Evolutionary conservation across 1,140 invertebrate genomes (phyloP), one percentile per base, ranked within the genome.

Genomic region (Brevipalpus yothersi): DNA sequence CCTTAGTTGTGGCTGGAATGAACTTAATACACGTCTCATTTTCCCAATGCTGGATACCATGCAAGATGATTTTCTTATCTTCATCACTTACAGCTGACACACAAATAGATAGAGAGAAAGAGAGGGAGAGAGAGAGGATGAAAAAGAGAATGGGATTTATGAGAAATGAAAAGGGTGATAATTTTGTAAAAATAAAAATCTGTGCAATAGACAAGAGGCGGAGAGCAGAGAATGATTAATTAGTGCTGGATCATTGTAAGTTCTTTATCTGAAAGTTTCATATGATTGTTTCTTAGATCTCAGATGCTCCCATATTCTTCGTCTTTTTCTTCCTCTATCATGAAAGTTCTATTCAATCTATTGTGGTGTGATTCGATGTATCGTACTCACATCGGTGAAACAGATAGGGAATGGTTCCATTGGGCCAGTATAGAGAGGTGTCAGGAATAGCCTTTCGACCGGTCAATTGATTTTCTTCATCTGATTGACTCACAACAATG

Each of bases 1-100:
- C 63, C 3, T 58, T 21, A 0, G 41, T n/a, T n/a, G 23, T 41
- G 41, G 42, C 59, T 41, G 57, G 61, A 2, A 53, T 56, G 55
- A 67, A 67, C n/a, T 39, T 62, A 7, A 67, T 23, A 55, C 66
- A 67, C 0, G 66, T 63, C n/a, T 61, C 53, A 42, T 65, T 59
- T 53, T 67, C 56, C 66, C 66, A 67, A 40, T 66, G 54, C 41
- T 41, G 53, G n/a, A 67, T 62, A 4, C 66, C 66, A n/a, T 53
- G 57, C 17, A 59, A 17, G 17, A 65, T 64, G 41, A 64, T 60
- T 3, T 17, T 19, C 40, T 56, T 60, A 9, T 56, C 13, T 15
- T 41, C 17, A 23, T 62, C 57, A 8, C 51, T 61, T 13, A 65
- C 56, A 23, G 62, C 61, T 64, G n/a, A 31, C 31, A 31, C 31